Percentiles rank a stretch among this genome's conserved stretches.
Conservation (phyloP, 2,888 invertebrate species). For the Polymixis flavicincta region DNA sequence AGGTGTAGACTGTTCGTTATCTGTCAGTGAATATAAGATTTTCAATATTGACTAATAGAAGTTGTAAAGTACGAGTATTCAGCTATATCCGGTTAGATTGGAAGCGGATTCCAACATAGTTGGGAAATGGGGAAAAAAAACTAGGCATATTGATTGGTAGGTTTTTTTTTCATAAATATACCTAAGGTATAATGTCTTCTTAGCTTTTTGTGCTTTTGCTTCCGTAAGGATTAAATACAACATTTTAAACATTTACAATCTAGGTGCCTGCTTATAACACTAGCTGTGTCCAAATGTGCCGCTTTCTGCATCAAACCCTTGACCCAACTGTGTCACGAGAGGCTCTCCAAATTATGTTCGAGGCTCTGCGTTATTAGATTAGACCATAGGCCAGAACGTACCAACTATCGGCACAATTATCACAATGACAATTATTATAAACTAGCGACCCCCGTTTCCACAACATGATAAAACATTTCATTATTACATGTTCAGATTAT, state of each 20-base stretch:
- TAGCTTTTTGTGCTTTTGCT: no score
- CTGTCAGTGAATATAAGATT: not conserved
- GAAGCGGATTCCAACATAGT: no score
- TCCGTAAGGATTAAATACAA: not conserved
- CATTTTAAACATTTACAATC: not conserved
- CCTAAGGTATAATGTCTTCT: no score
- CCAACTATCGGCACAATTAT: not conserved
- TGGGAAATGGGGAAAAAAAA: no score
- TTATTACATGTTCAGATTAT: no score
- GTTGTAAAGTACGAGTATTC: no score
- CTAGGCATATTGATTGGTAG: no score
- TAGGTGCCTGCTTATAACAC: not conserved
- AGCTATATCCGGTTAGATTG: no score
- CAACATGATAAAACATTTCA: not conserved
- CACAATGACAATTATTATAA: not conserved
- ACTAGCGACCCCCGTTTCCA: not conserved
- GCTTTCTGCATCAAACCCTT: slow-evolving; percentile 24
- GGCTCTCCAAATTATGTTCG: slow-evolving; percentile 15
- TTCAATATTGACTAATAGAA: not conserved
- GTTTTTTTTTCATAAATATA: no score
- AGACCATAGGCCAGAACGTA: not conserved
- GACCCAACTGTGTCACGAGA: slow-evolving; percentile 19
- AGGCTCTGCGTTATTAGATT: slow-evolving; percentile 14
- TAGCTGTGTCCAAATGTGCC: not conserved
- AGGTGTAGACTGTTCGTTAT: not conserved